phyloP scores from a whole-genome alignment of 2,797 vertebrate genomes.

The Phataginus tetradactyla region DNA sequence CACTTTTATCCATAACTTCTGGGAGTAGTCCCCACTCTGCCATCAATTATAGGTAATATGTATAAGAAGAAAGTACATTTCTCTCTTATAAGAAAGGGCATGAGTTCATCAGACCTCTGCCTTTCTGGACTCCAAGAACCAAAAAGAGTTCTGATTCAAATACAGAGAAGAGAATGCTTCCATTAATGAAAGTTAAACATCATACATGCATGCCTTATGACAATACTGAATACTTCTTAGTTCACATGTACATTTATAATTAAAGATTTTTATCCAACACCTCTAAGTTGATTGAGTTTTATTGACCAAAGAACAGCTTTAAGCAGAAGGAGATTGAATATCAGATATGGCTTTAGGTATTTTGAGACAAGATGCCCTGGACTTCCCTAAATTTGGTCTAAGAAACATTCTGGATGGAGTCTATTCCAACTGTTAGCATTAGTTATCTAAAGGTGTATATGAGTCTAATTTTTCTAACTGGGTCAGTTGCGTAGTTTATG shows the following conservation, averaged over 20 bases:
- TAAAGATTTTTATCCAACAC: background rate
- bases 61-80: background rate
- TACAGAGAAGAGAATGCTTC: background rate
- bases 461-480: conserved; percentile 17
- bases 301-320: background rate
- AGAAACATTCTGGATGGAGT: conserved; percentile 4
- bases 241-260: background rate
- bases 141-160: background rate
- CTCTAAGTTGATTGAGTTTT: background rate
- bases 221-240: background rate
- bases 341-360: background rate
- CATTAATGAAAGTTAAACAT: background rate
- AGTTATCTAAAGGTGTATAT: background rate
- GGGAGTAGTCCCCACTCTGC: background rate
- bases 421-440: background rate
- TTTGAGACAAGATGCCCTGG: background rate
- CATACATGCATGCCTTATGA: background rate
- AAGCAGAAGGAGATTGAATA: background rate
- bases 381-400: conserved; percentile 19
- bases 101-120: background rate
- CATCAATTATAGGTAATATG: background rate
- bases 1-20: background rate
- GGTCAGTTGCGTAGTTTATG: background rate
- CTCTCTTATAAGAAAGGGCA: background rate
- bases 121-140: background rate